Percentiles rank a stretch among this genome's conserved stretches.
phyloP scores from a whole-genome alignment of 2,113 vertebrate species.

The Dryoscopus gambensis region DNA sequence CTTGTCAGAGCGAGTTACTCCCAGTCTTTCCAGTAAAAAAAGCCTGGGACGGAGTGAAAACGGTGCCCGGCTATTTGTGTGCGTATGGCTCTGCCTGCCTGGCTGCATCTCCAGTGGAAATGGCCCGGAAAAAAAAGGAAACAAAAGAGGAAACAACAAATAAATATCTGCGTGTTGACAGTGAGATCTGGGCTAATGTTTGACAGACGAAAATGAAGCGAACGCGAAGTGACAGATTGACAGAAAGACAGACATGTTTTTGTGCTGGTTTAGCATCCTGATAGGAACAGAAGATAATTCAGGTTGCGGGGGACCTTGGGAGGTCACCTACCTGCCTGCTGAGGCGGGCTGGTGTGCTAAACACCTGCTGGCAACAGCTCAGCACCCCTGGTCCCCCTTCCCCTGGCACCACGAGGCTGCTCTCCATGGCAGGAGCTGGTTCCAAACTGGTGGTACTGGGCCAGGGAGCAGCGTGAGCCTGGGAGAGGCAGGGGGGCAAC shows the following conservation, averaged over 20 bases:
- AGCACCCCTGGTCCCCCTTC: rapidly evolving
- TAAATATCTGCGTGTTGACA: not conserved
- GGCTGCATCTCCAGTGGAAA: not conserved
- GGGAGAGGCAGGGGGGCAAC: not conserved
- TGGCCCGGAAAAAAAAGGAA: not conserved
- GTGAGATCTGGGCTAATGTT: not conserved
- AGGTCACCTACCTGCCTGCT: not conserved
- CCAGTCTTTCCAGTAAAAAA: not conserved
- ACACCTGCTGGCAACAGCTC: not conserved
- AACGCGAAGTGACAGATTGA: not conserved
- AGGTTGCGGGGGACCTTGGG: not conserved
- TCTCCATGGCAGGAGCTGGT: not conserved
- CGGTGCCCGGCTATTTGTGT: not conserved
- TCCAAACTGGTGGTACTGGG: not conserved
- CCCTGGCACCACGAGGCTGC: not conserved
- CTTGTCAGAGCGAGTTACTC: not conserved
- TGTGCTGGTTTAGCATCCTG: not conserved
- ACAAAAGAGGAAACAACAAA: not conserved
- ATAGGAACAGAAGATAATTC: not conserved
- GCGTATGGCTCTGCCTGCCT: not conserved
- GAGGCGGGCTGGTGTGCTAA: not conserved
- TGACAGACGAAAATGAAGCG: not conserved
- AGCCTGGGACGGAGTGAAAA: not conserved
- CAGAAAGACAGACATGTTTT: constrained; percentile 39
- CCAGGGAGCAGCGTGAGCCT: rapidly evolving